Evolutionary conservation across 2,888 invertebrate genomes (phyloP).

Genomic region (Diaperis boleti): DNA sequence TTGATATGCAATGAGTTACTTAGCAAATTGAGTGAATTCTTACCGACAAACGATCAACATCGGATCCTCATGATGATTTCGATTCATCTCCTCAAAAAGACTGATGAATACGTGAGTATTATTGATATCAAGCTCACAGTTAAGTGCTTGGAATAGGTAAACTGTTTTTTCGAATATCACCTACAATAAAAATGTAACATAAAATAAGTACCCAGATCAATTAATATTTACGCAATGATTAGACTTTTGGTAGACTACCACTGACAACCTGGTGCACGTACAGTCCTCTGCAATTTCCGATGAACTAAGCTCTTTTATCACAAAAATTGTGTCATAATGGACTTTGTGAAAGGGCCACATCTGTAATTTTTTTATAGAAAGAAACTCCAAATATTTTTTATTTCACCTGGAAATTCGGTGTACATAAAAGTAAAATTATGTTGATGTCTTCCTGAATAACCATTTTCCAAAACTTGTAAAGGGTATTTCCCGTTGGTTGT

Average conservation of each 20-base stretch:
- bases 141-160: background rate
- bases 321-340: background rate
- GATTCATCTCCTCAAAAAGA: background rate
- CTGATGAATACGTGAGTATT: background rate
- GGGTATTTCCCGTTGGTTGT: background rate
- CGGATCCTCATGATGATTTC: background rate
- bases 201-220: background rate
- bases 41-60: conserved; percentile 13
- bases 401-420: background rate
- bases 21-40: too few species aligned
- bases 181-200: background rate
- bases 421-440: background rate
- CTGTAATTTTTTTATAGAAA: background rate
- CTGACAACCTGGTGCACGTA: background rate
- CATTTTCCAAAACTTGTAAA: conserved; percentile 7
- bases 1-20: too few species aligned
- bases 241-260: background rate
- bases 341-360: background rate
- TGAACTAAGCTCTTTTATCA: background rate
- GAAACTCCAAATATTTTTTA: background rate
- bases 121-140: background rate
- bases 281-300: background rate
- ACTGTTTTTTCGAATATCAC: background rate
- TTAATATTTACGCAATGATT: background rate
- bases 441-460: conserved; percentile 1